Conservation (phyloP, 2,888 invertebrate genomes). For the Drosophila kambysellisi region DNA sequence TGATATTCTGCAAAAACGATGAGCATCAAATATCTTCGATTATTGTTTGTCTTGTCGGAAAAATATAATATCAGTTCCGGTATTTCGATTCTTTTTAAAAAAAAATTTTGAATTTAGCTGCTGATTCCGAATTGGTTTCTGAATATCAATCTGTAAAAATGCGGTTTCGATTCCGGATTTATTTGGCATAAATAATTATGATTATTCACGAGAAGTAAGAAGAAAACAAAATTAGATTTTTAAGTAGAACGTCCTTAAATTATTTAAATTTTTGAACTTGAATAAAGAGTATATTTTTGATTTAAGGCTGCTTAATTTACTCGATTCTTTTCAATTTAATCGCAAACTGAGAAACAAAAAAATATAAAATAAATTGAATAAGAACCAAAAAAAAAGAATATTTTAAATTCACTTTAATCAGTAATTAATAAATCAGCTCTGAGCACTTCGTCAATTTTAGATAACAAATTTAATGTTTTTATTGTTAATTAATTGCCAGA, state of each 20-base stretch:
- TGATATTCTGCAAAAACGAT: neutral
- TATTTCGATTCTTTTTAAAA: too few species aligned
- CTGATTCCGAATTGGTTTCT: neutral
- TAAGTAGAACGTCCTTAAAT: neutral
- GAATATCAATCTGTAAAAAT: neutral
- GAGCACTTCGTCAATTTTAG: neutral
- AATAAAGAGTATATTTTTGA: neutral
- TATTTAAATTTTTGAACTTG: neutral
- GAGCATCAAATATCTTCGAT: neutral
- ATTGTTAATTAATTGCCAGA: slow-evolving; percentile 29
- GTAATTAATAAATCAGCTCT: neutral
- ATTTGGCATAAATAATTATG: too few species aligned
- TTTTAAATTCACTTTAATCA: neutral
- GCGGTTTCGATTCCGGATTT: neutral
- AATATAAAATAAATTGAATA: neutral
- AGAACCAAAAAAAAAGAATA: neutral
- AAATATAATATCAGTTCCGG: accelerated
- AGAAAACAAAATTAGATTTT: neutral
- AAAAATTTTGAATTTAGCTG: too few species aligned
- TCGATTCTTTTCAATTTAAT: neutral
- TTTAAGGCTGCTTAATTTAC: neutral
- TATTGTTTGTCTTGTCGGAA: neutral
- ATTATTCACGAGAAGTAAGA: neutral
- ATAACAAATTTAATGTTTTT: neutral
- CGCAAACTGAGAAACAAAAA: neutral